Conservation (phyloP, 2,113 vertebrate species). For the Laterallus jamaicensis region DNA sequence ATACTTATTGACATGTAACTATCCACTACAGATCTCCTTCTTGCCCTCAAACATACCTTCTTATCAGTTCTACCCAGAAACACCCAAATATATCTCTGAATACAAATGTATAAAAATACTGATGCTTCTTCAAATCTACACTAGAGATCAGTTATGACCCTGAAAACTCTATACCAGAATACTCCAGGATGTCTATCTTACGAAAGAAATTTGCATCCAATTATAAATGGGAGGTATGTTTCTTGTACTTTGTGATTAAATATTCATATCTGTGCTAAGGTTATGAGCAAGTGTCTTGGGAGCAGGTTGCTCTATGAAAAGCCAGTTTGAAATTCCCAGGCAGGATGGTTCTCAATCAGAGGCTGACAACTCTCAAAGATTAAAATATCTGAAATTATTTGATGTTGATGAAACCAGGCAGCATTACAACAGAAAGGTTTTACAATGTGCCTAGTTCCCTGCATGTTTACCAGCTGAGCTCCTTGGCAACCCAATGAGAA, state of each 20-base stretch:
- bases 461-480: background rate
- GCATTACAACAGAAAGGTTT: background rate
- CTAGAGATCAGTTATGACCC: background rate
- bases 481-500: background rate
- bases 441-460: background rate
- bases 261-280: background rate
- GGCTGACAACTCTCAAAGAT: background rate
- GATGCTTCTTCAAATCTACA: background rate
- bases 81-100: background rate
- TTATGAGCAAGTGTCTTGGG: background rate
- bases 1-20: background rate
- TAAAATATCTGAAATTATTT: background rate
- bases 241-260: background rate
- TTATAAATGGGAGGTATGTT: background rate
- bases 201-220: background rate
- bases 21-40: background rate
- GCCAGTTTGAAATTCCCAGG: background rate
- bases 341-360: background rate
- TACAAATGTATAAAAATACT: background rate
- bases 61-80: background rate
- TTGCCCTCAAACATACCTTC: background rate
- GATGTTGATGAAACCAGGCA: slow-evolving; percentile 3
- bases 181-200: background rate
- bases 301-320: background rate
- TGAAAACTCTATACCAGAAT: background rate